A percentile compares a stretch with the other conserved stretches of the same genome.
These are phyloP conservation scores for Pomacea canaliculata DNA, from an alignment of 2,888 invertebrate species.

Conservation along the genomic window DNA sequence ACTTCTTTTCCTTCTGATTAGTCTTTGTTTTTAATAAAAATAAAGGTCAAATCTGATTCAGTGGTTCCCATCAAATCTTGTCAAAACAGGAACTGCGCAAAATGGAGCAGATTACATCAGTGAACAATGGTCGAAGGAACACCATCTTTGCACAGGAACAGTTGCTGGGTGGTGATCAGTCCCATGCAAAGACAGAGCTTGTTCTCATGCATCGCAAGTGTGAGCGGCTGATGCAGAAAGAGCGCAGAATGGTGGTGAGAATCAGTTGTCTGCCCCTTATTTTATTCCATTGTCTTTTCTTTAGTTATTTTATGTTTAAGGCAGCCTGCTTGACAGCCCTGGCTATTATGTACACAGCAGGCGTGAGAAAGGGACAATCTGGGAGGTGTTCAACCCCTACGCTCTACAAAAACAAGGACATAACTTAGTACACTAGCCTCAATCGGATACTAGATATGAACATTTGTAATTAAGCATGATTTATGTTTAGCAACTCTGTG, in stretches of 20 bases:
- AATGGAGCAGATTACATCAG: slow-evolving; percentile 60
- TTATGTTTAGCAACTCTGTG: slow-evolving; percentile 44
- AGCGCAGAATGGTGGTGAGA: slow-evolving; percentile 66
- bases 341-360: too few species aligned
- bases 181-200: slow-evolving; percentile 67
- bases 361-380: too few species aligned
- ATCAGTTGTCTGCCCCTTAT: not conserved
- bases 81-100: slow-evolving; percentile 63
- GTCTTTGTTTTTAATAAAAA: too few species aligned
- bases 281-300: not conserved
- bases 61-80: not conserved
- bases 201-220: slow-evolving; percentile 66
- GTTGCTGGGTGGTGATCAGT: slow-evolving; percentile 51
- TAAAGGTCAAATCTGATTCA: too few species aligned
- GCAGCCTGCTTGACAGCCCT: too few species aligned
- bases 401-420: too few species aligned
- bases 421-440: too few species aligned
- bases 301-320: not conserved
- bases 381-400: too few species aligned
- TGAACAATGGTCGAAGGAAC: slow-evolving; percentile 42
- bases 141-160: slow-evolving; percentile 54
- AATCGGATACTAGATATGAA: not conserved
- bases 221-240: slow-evolving; percentile 67
- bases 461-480: not conserved
- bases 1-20: not conserved